Conservation (phyloP, 2,797 vertebrate genomes). For the Gallirallus australis region DNA sequence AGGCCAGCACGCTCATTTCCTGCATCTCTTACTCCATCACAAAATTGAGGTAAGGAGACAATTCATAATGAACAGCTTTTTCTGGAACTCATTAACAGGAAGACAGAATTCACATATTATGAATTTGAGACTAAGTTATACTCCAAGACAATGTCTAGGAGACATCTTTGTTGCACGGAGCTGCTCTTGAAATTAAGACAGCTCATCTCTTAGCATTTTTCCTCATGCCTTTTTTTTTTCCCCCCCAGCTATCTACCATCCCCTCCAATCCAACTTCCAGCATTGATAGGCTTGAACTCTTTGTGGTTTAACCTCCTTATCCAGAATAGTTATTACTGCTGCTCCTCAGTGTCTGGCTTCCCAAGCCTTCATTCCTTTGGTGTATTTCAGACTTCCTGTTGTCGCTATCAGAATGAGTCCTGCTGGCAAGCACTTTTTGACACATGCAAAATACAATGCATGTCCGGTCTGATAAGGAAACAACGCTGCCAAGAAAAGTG, state of each 20-base stretch:
- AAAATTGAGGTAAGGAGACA: neutral
- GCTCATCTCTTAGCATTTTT: neutral
- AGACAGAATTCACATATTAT: neutral
- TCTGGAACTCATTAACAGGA: neutral
- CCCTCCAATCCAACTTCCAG: neutral
- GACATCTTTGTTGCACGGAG: neutral
- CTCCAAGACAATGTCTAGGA: neutral
- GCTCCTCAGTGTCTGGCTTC: neutral
- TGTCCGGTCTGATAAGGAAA: slow-evolving; percentile 37
- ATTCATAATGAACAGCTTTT: neutral
- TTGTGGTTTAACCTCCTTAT: slow-evolving; percentile 8
- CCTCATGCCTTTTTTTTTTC: neutral
- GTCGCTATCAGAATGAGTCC: neutral
- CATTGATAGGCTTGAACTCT: neutral
- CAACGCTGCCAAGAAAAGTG: neutral
- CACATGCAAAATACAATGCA: slow-evolving; percentile 25
- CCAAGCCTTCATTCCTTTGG: slow-evolving; percentile 8
- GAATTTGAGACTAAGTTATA: neutral
- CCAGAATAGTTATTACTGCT: neutral
- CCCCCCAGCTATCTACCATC: neutral
- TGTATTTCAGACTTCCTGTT: slow-evolving; percentile 56
- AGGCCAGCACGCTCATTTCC: neutral
- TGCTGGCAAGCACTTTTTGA: slow-evolving; percentile 36
- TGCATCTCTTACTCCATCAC: neutral
- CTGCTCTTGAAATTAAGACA: neutral